phyloP scores from a whole-genome alignment of 2,113 vertebrate species.

The Amphiprion ocellaris region DNA sequence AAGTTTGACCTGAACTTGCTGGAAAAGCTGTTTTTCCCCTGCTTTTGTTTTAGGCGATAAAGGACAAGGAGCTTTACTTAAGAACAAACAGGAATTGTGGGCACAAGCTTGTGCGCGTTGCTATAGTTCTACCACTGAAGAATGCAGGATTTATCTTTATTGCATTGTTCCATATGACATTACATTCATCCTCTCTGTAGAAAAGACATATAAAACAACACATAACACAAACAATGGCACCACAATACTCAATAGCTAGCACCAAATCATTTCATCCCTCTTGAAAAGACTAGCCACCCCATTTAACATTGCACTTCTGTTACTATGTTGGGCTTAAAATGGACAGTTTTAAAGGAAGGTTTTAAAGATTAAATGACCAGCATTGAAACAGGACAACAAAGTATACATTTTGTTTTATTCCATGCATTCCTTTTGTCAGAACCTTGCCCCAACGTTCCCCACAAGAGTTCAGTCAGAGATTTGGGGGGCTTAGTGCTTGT shows the following conservation, averaged over 20 bases:
- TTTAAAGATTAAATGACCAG: background rate
- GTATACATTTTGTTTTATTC: too few relatives aligned
- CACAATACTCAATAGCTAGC: too few relatives aligned
- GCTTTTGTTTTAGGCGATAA: slow-evolving; percentile 31
- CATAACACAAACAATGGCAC: background rate
- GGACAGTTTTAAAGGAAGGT: background rate
- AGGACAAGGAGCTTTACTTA: background rate
- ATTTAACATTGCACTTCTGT: background rate
- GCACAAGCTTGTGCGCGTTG: slow-evolving; percentile 1
- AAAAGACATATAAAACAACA: background rate
- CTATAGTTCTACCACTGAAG: background rate
- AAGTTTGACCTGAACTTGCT: slow-evolving; percentile 47
- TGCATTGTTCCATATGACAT: background rate
- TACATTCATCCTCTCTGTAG: background rate
- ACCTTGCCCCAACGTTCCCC: background rate
- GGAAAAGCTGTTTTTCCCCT: slow-evolving; percentile 32
- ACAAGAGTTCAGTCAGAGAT: background rate
- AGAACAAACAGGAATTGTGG: background rate
- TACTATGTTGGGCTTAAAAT: background rate
- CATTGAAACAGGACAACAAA: background rate
- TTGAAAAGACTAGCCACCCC: background rate
- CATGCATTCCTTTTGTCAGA: background rate
- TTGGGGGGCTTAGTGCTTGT: too few relatives aligned
- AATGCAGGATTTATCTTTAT: background rate
- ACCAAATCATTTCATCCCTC: too few relatives aligned